Evolutionary conservation across 1,140 invertebrate species (phyloP).

Genomic region (Choristoneura fumiferana): DNA sequence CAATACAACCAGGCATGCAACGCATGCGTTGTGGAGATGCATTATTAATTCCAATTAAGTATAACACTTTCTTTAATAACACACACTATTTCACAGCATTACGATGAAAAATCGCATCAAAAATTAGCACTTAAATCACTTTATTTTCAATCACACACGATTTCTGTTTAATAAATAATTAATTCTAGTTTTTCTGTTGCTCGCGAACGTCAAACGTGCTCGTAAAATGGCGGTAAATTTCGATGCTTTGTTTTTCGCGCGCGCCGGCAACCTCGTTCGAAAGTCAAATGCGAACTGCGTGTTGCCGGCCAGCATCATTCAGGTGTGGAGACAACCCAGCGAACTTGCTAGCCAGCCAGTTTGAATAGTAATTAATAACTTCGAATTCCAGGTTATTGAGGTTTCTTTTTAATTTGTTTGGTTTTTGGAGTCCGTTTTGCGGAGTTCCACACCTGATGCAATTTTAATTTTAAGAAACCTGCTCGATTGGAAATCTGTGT

Average conservation of each 20-base stretch:
- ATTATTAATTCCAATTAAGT: slow-evolving; percentile 56
- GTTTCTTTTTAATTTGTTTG: slow-evolving; percentile 26
- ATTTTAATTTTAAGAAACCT: slow-evolving; percentile 8
- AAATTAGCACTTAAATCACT: slow-evolving; percentile 17
- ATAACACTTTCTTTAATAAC: slow-evolving; percentile 59
- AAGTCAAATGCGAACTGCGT: slow-evolving; percentile 68
- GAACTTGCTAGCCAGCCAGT: slow-evolving; percentile 49
- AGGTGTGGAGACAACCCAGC: slow-evolving; percentile 36
- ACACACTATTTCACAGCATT: slow-evolving; percentile 51
- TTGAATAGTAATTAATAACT: slow-evolving; percentile 44
- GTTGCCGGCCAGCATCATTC: slow-evolving; percentile 36
- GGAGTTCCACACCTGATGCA: slow-evolving; percentile 3
- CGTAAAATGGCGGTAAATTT: slow-evolving; percentile 31
- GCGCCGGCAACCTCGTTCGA: slow-evolving; percentile 51
- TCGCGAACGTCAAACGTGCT: slow-evolving; percentile 17
- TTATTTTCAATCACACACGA: background rate
- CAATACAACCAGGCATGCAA: slow-evolving; percentile 51
- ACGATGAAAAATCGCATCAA: slow-evolving; percentile 23
- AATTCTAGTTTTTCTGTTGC: slow-evolving; percentile 20
- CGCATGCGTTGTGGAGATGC: slow-evolving; percentile 44
- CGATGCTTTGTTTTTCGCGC: slow-evolving; percentile 38
- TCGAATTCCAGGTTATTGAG: slow-evolving; percentile 17
- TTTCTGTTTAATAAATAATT: slow-evolving; percentile 21
- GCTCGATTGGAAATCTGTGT: slow-evolving; percentile 4
- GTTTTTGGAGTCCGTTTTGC: slow-evolving; percentile 18